A percentile compares a stretch with the other conserved stretches of the same genome.
Evolutionary conservation across 2,888 invertebrate species (phyloP).

Genomic region (Arctia plantaginis): DNA sequence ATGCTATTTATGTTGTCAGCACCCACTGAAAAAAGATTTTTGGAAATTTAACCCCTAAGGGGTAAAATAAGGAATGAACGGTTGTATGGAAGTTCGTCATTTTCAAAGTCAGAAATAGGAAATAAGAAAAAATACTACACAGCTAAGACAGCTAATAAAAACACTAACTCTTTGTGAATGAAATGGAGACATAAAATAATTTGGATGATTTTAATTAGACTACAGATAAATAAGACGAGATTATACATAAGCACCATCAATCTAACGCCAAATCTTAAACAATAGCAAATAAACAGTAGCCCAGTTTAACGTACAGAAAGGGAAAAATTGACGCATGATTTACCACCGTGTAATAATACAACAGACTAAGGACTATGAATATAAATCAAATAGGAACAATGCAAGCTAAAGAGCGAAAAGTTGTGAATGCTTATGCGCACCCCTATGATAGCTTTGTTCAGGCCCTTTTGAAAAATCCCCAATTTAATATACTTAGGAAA

Average conservation of each 20-base stretch:
- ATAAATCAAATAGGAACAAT: constrained; percentile 86
- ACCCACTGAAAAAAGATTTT: too few relatives aligned
- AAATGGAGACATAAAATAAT: background rate
- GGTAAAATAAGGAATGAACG: too few relatives aligned
- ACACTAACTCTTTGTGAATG: too few relatives aligned
- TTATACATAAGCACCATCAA: constrained; percentile 20
- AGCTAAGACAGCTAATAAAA: too few relatives aligned
- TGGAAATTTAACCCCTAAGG: too few relatives aligned
- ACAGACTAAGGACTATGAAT: constrained; percentile 82
- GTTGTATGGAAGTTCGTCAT: too few relatives aligned
- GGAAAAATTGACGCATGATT: constrained; percentile 77
- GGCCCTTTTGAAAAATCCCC: constrained; percentile 61
- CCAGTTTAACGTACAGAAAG: constrained; percentile 55
- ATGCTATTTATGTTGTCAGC: too few relatives aligned
- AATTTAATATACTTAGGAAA: constrained; percentile 20
- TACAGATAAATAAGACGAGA: constrained; percentile 1
- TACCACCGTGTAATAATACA: constrained; percentile 78
- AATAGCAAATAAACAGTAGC: constrained; percentile 51
- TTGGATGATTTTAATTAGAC: background rate
- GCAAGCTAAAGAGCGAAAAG: constrained; percentile 84
- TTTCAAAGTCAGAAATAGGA: too few relatives aligned
- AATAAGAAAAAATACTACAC: too few relatives aligned
- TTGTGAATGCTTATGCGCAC: constrained; percentile 82
- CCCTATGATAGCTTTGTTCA: constrained; percentile 76
- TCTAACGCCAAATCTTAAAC: constrained; percentile 41